Base-by-base conservation (phyloP, 2,888 invertebrate genomes). In the Alviniconcha strummeri region DNA sequence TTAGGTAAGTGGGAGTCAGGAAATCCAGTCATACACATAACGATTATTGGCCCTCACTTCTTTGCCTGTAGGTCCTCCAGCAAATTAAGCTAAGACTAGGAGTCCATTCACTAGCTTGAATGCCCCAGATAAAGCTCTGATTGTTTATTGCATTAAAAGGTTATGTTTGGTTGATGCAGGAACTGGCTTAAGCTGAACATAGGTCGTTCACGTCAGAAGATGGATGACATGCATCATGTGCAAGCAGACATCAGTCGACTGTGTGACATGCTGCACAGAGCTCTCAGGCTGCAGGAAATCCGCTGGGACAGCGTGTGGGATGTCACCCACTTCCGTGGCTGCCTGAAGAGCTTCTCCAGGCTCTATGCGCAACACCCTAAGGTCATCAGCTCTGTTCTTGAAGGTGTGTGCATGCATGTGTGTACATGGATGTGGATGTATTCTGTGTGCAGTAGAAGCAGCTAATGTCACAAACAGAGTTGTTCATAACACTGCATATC, bases 241-340 rank as follows among this genome's bases (percentile, higher is more conserved):
- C 95, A 96, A 88, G 95, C 96, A 79, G 98, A 98, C 94, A 96
- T 97, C 15, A 94, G 95, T 82, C 95, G 95, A 84, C 94, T 97
- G 79, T 95, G 95, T 88, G 94, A 95, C 78, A 94, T 94, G 80
- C 94, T 97, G 74, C 95, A 95, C 90, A 91, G 95, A 75, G 89
- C 93, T 84, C 94, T 96, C 81, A 95, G 95, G 60, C 91, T 97
- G 17, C 94, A 94, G 69, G 95, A 96, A 87, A 95, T 96, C 5
- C 94, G 95, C 55, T 94, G 94, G 93, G 92, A 92, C 80, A 93
- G 92, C 86, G 91, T 91, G 8, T 94, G 94, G 94, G 92, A 93
- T 2, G 88, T 90, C 84, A 96, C 96, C 89, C 98, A 98, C 92
- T 97, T 97, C 90, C 95, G 97, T 89, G 98, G 98, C n/a, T 97